Percentiles rank a stretch among this genome's conserved stretches.
Conservation (phyloP, 1,140 invertebrate species). For the Brachionus calyciflorus region DNA sequence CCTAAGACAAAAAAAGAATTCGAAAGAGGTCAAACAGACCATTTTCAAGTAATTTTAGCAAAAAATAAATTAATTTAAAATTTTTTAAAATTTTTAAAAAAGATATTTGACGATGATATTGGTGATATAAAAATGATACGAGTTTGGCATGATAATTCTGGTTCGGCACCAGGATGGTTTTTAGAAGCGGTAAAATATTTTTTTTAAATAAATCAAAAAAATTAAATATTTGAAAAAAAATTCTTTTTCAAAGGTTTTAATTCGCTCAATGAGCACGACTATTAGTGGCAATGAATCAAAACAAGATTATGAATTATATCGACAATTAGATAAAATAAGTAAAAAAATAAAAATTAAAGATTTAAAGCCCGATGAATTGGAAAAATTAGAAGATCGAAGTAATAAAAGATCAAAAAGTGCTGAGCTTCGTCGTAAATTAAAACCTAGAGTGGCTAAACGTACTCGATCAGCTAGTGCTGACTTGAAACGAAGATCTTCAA, state of each 20-base stretch:
- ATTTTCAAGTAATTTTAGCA: constrained; percentile 44
- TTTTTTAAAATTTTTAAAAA: no score
- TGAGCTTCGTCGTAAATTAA: background rate
- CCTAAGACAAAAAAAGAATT: constrained; percentile 24
- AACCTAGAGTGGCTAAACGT: background rate
- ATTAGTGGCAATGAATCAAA: constrained; percentile 10
- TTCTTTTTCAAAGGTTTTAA: background rate
- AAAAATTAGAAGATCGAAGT: background rate
- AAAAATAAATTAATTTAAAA: no score
- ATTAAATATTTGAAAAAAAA: constrained; percentile 53
- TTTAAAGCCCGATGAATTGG: background rate
- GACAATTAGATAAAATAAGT: constrained; percentile 1
- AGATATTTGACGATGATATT: constrained; percentile 54
- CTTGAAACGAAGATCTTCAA: background rate
- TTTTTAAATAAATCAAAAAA: no score
- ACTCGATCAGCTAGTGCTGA: background rate
- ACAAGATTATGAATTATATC: constrained; percentile 4
- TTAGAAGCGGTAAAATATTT: constrained; percentile 58
- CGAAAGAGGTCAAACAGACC: constrained; percentile 21
- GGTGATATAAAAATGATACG: constrained; percentile 55
- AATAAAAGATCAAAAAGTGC: constrained; percentile 37
- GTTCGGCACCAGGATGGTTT: constrained; percentile 58
- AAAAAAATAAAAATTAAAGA: constrained; percentile 31
- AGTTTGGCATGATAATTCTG: constrained; percentile 59
- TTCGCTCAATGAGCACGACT: background rate